Percentiles rank a stretch among this genome's conserved stretches.
phyloP scores from a whole-genome alignment of 2,113 vertebrate species.

The Andinoacara biseriatus region DNA sequence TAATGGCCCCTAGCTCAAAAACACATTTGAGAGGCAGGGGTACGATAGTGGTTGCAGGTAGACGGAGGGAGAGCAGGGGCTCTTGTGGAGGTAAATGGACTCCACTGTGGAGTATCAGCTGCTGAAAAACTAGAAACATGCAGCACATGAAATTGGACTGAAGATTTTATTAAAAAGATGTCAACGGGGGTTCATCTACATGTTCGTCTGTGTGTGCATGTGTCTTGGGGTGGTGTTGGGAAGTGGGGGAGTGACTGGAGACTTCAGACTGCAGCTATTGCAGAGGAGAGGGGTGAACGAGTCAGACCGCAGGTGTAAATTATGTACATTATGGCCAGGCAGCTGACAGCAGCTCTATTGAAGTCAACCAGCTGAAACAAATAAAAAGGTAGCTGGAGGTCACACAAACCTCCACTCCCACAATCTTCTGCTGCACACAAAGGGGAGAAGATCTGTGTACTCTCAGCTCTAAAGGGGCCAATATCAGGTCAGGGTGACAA shows the following conservation, averaged over 20 bases:
- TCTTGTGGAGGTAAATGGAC: conserved; percentile 64
- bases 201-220: conserved; percentile 16
- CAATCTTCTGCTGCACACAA: conserved; percentile 12
- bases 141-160: conserved; percentile 37
- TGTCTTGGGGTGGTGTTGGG: background rate
- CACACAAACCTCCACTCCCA: conserved; percentile 48
- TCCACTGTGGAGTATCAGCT: conserved; percentile 38
- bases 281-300: conserved; percentile 19
- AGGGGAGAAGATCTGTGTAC: background rate
- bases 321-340: conserved; percentile 45
- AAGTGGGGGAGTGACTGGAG: background rate
- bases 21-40: conserved; percentile 51
- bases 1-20: conserved; percentile 67
- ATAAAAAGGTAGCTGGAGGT: conserved; percentile 74
- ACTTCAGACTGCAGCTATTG: background rate
- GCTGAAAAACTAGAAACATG: conserved; percentile 41
- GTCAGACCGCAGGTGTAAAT: conserved; percentile 60
- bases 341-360: conserved; percentile 65
- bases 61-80: background rate
- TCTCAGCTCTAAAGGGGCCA: background rate
- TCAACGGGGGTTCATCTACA: conserved; percentile 37
- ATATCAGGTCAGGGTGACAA: background rate
- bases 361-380: conserved; percentile 72
- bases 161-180: conserved; percentile 29
- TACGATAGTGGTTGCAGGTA: conserved; percentile 50